phyloP scores from a whole-genome alignment of 2,797 vertebrate genomes.

The Falco columbarius region DNA sequence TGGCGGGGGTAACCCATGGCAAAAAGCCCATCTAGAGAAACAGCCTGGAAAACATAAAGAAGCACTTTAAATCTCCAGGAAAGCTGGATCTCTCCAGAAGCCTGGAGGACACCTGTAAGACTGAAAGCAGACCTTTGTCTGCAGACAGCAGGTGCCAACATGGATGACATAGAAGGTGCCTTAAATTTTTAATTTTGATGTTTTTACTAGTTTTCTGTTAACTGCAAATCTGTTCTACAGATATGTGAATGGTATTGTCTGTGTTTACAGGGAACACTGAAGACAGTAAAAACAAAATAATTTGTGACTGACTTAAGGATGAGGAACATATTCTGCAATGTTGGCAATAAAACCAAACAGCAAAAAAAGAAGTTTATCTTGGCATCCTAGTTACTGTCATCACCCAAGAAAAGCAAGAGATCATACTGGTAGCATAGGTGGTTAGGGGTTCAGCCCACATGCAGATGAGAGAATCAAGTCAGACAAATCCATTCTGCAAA shows the following conservation, averaged over 20 bases:
- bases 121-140: background rate
- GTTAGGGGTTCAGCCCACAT: background rate
- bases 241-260: background rate
- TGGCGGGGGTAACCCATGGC: background rate
- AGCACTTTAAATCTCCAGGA: background rate
- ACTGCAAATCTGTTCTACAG: background rate
- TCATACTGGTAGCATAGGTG: background rate
- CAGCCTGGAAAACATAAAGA: background rate
- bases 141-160: background rate
- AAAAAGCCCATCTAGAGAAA: background rate
- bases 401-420: background rate
- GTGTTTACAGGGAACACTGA: background rate
- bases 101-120: background rate
- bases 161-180: accelerated
- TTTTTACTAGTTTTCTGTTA: background rate
- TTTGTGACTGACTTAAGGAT: background rate
- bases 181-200: background rate
- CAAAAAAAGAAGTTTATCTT: background rate
- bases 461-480: background rate
- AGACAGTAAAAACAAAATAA: background rate
- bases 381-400: background rate
- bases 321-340: background rate
- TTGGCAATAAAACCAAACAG: background rate
- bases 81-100: background rate
- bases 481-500: background rate